Conservation (phyloP, 2,113 vertebrate genomes). For the Perca schrenkii region DNA sequence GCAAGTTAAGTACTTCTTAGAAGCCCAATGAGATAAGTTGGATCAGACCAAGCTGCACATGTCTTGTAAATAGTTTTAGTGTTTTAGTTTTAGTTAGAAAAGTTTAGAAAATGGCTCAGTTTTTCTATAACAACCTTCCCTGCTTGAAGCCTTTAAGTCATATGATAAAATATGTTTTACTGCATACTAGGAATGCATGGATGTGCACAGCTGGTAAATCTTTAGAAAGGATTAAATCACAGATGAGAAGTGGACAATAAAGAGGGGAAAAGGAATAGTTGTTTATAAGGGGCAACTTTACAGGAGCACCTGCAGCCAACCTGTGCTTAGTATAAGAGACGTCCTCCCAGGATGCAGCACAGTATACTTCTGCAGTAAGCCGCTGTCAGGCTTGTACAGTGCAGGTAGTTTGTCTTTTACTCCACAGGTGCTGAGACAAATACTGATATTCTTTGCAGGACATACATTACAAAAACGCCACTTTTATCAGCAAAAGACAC, state of each 20-base stretch:
- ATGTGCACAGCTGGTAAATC: slow-evolving; percentile 7
- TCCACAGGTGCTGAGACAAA: slow-evolving; percentile 36
- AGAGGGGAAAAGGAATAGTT: not conserved
- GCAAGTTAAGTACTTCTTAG: slow-evolving; percentile 44
- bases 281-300: slow-evolving; percentile 38
- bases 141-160: slow-evolving; percentile 15
- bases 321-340: slow-evolving; percentile 42
- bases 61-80: slow-evolving; percentile 28
- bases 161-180: slow-evolving; percentile 9
- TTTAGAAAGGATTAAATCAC: slow-evolving; percentile 19
- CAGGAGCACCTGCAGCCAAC: slow-evolving; percentile 41
- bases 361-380: slow-evolving; percentile 22
- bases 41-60: slow-evolving; percentile 28
- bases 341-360: slow-evolving; percentile 21
- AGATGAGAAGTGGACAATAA: slow-evolving; percentile 11
- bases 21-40: slow-evolving; percentile 21
- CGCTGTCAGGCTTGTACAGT: not conserved
- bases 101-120: slow-evolving; percentile 6
- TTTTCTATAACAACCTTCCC: not conserved
- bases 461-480: not conserved
- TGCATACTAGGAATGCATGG: not conserved
- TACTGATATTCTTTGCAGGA: slow-evolving; percentile 5
- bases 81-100: not conserved
- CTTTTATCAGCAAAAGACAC: slow-evolving; percentile 26
- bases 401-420: slow-evolving; percentile 25